Percentiles rank a stretch among this genome's conserved stretches.
Evolutionary conservation across 37 sponge, comb jelly and placozoan genomes (phyloP).

Genomic region (Mnemiopsis leidyi): DNA sequence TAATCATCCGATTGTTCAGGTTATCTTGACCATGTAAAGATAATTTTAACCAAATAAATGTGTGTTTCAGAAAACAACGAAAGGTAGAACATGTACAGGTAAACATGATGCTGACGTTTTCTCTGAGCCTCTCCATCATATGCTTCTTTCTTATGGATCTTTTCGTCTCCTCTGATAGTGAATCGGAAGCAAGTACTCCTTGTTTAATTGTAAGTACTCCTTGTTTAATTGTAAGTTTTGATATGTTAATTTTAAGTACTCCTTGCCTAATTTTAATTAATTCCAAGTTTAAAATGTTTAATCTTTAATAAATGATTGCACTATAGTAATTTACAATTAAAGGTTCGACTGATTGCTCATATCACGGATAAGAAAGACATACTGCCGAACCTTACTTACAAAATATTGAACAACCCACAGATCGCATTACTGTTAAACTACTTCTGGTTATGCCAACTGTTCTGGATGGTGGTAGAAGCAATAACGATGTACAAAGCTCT

Average conservation of each 20-base stretch:
- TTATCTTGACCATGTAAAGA: too few relatives aligned
- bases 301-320: too few relatives aligned
- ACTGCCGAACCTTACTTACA: too few relatives aligned
- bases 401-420: too few relatives aligned
- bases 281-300: too few relatives aligned
- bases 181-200: neutral
- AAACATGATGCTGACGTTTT: neutral
- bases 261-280: too few relatives aligned
- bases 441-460: constrained; percentile 11
- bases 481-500: constrained; percentile 8
- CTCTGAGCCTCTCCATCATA: neutral
- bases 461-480: constrained; percentile 36
- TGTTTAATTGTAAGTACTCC: neutral
- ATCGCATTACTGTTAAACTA: constrained; percentile 7
- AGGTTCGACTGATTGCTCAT: too few relatives aligned
- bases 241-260: neutral
- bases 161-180: neutral
- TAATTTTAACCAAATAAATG: too few relatives aligned
- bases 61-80: neutral
- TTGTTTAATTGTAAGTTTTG: neutral
- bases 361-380: too few relatives aligned
- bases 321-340: too few relatives aligned
- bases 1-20: too few relatives aligned
- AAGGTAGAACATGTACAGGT: neutral
- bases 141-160: neutral